These are phyloP conservation scores for Rhabdomys pumilio DNA, from an alignment of 2,797 vertebrate genomes.

Conservation along the genomic window DNA sequence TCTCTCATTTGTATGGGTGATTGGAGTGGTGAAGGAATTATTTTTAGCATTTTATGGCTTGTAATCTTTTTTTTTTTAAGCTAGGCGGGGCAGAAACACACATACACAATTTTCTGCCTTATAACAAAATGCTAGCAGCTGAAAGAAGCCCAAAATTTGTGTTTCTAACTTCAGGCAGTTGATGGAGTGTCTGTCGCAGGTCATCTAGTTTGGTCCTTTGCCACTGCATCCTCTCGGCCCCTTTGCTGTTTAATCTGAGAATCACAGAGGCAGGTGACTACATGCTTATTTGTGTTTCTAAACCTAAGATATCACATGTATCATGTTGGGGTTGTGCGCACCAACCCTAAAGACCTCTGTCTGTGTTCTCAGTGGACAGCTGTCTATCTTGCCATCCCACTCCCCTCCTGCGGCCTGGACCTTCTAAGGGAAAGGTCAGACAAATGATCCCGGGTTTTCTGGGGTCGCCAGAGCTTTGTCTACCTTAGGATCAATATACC, in stretches of 20 bases:
- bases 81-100: neutral
- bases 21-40: neutral
- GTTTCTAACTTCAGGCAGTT: neutral
- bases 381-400: neutral
- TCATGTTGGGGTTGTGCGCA: slow-evolving; percentile 11
- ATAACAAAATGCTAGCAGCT: slow-evolving; percentile 40
- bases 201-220: slow-evolving; percentile 38
- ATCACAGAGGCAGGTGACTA: neutral
- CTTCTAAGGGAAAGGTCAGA: neutral
- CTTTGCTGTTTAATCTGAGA: slow-evolving; percentile 49
- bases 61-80: neutral
- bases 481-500: neutral
- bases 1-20: neutral
- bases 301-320: neutral
- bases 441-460: neutral
- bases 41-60: slow-evolving; percentile 42
- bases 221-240: slow-evolving; percentile 22
- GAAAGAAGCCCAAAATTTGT: slow-evolving; percentile 50
- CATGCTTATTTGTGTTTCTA: slow-evolving; percentile 45
- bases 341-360: neutral
- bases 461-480: neutral
- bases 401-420: neutral
- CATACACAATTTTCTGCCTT: neutral
- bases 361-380: neutral
- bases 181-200: too few species aligned